Evolutionary conservation across 2,113 vertebrate species (phyloP), one percentile per base, ranked within the genome.

Genomic region (Rissa tridactyla): DNA sequence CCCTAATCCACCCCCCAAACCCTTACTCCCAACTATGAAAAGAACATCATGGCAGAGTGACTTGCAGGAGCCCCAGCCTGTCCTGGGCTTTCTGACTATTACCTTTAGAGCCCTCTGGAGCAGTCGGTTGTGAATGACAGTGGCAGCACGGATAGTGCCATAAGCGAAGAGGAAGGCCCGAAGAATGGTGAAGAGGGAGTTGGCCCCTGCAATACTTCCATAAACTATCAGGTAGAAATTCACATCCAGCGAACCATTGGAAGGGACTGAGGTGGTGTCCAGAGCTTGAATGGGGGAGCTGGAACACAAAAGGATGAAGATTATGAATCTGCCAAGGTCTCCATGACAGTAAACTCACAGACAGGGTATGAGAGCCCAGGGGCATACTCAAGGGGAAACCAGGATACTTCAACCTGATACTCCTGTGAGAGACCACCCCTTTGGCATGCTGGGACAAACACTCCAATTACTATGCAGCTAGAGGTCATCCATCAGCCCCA

Each of bases 111-210:
- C 97, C 38, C 98, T 98, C 55, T 96, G 94, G 70, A 99, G 97
- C 34, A 99, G 98, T 68, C 98, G 97, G 86, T 84, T 88, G 87
- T 99, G 99, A 96, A 99, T 97, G 86, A 94, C 95, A 8, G 96
- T 93, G 1, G 99, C 99, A 2, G 99, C 99, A 29, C 78, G 90
- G 90, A 99, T 96, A 57, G 97, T 96, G 25, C 99, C 99, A 0
- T 98, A 99, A 8, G 99, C 99, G 4, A 99, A 99, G 14, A 99
- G 98, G 95, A 99, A 98, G 0, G 99, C 99, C 42, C 99, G 98
- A 69, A 98, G 80, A 15, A 99, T 98, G 4, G 99, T 99, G 96
- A 99, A 99, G 92, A 99, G 26, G 1, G 99, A 99, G 97, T 99
- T 99, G 61, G 97, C 97, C 1, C 90, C 98, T 11, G 99, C 99